Percentiles rank a stretch among this genome's conserved stretches.
Conservation (phyloP, 2,888 invertebrate genomes). For the Candidula unifasciata region DNA sequence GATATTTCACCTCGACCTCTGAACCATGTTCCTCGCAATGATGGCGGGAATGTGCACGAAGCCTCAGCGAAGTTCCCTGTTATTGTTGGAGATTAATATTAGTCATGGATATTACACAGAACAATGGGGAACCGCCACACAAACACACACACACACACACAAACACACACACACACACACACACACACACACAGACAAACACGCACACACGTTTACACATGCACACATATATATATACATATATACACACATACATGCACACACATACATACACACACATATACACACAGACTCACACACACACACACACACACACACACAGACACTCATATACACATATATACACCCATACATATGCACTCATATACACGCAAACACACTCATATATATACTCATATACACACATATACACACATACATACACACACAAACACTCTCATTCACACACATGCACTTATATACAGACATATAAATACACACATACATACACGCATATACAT, state of each 20-base stretch:
- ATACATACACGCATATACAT: too few species aligned
- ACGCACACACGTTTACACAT: too few species aligned
- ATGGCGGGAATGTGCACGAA: constrained; percentile 22
- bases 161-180: too few species aligned
- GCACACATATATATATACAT: too few species aligned
- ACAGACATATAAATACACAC: not conserved
- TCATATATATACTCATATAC: not conserved
- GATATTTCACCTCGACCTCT: constrained; percentile 18
- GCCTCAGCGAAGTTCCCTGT: too few species aligned
- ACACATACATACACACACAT: not conserved
- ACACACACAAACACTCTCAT: not conserved
- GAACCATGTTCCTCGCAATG: constrained; percentile 24
- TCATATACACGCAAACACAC: not conserved
- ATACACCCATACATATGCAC: not conserved
- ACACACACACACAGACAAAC: too few species aligned
- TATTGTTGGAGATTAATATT: too few species aligned
- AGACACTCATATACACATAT: constrained; percentile 1
- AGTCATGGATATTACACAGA: too few species aligned
- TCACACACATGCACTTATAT: not conserved
- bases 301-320: constrained; percentile 24
- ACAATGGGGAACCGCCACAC: too few species aligned
- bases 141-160: too few species aligned
- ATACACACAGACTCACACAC: not conserved
- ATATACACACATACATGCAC: too few species aligned
- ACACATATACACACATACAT: not conserved